Evolutionary conservation across 2,888 invertebrate genomes (phyloP), one percentile per base, ranked within the genome.

Genomic region (Melipona bicolor): DNA sequence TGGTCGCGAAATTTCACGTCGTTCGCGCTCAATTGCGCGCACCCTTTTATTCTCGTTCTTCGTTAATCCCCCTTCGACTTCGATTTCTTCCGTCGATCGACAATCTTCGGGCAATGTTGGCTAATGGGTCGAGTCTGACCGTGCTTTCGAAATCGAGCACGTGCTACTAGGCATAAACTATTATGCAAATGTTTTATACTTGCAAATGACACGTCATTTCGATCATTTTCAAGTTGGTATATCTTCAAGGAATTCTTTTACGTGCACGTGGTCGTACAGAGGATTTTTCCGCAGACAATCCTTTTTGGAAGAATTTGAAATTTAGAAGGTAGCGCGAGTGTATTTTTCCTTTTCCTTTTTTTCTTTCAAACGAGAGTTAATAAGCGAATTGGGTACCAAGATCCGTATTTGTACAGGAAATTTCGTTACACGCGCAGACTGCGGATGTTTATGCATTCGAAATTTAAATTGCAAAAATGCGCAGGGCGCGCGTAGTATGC

Each of bases 1-100:
- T 72, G 82, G 67, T 43, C 81, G 69, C 71, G 62, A 81, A 76
- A 83, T 81, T 81, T 76, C 67, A 81, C 61, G 76, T 71, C 82
- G 75, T 68, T 70, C 81, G 61, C 50, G 49, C 32, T 72, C 81
- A 67, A 81, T 68, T 50, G 61, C 56, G 59, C 43, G 70, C 61
- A 36, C 64, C 73, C 56, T 79, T 65, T 74, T 62, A 67, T 59
- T 65, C 43, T 43, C 52, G 1, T 36, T 54, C 56, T 64, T 65
- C 80, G 74, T 80, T 82, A 82, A 82, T 74, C n/a, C 21, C 43
- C 17, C n/a, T n/a, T n/a, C 15, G 24, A 56, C 27, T 27, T 52
- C 43, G 21, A 17, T 56, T 27, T 17, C 13, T 19, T n/a, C 69
- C 5, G 32, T 19, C 43, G 77, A 77, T 77, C 81, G 67, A 72